These are phyloP conservation scores for Luffia ferchaultella DNA, from an alignment of 2,888 invertebrate species.

Conservation along the genomic window DNA sequence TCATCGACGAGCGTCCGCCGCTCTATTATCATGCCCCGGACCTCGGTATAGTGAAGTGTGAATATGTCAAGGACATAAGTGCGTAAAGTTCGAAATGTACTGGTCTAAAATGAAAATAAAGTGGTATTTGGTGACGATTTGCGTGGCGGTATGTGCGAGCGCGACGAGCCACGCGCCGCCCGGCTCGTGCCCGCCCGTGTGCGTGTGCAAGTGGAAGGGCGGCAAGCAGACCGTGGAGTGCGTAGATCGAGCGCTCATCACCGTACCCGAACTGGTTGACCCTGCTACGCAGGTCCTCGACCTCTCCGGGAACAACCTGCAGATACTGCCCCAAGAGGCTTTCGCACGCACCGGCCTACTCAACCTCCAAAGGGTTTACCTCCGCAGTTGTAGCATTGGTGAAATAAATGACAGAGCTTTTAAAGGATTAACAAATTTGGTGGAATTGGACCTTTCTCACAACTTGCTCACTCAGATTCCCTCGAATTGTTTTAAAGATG, in stretches of 20 bases:
- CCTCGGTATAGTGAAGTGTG: background rate
- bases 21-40: background rate
- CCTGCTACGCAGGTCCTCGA: constrained; percentile 91
- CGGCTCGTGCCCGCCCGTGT: constrained; percentile 76
- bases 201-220: constrained; percentile 93
- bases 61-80: background rate
- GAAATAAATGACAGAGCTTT: constrained; percentile 88
- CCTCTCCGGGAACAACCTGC: constrained; percentile 87
- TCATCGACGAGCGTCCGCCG: background rate
- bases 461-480: constrained; percentile 85
- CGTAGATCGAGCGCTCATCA: constrained; percentile 81
- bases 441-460: constrained; percentile 87
- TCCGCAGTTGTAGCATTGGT: constrained; percentile 84
- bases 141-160: constrained; percentile 44
- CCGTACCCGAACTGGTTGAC: constrained; percentile 86
- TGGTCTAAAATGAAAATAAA: constrained; percentile 43
- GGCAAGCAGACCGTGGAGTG: constrained; percentile 95
- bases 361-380: constrained; percentile 86
- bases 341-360: constrained; percentile 83
- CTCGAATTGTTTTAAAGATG: constrained; percentile 78
- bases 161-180: constrained; percentile 54
- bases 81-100: background rate
- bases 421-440: constrained; percentile 85
- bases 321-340: constrained; percentile 82
- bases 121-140: constrained; percentile 55